A percentile compares a stretch with the other conserved stretches of the same genome.
phyloP scores from a whole-genome alignment of 2,113 vertebrate genomes.

The Hippocampus guttulatus region DNA sequence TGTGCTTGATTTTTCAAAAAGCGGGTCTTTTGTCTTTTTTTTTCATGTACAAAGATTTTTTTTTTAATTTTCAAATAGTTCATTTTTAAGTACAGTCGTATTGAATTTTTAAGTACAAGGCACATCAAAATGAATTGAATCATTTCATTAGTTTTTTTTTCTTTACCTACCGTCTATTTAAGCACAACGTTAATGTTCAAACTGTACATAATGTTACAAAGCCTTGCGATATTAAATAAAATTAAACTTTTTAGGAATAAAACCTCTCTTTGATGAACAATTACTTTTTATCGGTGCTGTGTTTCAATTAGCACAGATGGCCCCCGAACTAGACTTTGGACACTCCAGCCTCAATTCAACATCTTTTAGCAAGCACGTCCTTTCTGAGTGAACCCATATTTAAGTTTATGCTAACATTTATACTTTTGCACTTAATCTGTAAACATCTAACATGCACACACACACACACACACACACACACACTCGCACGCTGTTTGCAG shows the following conservation, averaged over 20 bases:
- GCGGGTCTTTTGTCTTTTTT: neutral
- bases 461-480: conserved; percentile 11
- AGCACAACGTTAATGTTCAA: neutral
- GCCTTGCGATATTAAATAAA: neutral
- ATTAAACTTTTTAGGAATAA: neutral
- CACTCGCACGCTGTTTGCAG: conserved; percentile 14
- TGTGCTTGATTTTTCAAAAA: neutral
- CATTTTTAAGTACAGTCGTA: neutral
- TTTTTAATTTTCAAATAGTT: neutral
- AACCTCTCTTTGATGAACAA: neutral
- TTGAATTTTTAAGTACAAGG: too few relatives aligned
- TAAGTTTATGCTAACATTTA: neutral
- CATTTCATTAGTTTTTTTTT: too few relatives aligned
- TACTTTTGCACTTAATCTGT: neutral
- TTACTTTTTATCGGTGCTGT: neutral
- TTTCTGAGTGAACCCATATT: neutral
- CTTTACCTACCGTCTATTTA: neutral
- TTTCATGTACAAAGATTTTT: neutral
- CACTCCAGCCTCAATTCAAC: neutral
- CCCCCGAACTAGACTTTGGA: neutral
- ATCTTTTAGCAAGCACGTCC: neutral
- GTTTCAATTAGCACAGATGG: neutral
- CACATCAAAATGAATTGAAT: too few relatives aligned
- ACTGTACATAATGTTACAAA: neutral
- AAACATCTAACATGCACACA: conserved; percentile 2